These are phyloP conservation scores for Brachynemurus nebulosus DNA, from an alignment of 2,888 invertebrate genomes.

Conservation along the genomic window DNA sequence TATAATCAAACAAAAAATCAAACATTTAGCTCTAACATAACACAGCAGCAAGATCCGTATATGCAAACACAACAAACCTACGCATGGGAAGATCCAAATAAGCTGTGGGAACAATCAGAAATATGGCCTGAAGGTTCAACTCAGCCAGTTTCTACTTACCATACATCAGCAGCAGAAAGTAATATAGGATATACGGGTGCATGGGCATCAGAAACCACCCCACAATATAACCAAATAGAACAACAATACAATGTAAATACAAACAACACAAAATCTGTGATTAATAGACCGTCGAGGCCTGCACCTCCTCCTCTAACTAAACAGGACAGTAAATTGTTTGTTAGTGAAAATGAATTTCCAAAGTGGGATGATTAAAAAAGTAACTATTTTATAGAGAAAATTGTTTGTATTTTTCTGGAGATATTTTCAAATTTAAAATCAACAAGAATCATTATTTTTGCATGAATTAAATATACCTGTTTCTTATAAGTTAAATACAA, in stretches of 20 bases:
- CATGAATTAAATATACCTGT: too few relatives aligned
- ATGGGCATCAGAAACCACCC: constrained; percentile 12
- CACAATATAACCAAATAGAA: constrained; percentile 29
- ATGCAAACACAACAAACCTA: constrained; percentile 8
- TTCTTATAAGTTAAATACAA: too few relatives aligned
- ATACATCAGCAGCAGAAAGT: constrained; percentile 29
- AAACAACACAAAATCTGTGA: constrained; percentile 30
- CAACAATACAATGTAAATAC: constrained; percentile 30
- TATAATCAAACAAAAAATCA: constrained; percentile 21
- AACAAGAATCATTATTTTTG: too few relatives aligned
- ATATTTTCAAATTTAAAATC: too few relatives aligned
- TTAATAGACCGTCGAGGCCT: constrained; percentile 22
- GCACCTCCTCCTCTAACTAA: constrained; percentile 21
- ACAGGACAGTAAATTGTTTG: constrained; percentile 33
- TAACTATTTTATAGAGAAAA: constrained; percentile 4
- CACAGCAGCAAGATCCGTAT: constrained; percentile 27
- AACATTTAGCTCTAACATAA: neutral
- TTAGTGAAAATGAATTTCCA: constrained; percentile 45
- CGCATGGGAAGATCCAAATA: constrained; percentile 12
- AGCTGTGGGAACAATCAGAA: constrained; percentile 24
- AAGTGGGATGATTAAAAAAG: constrained; percentile 47
- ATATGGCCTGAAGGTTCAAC: too few relatives aligned
- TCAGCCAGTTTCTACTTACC: too few relatives aligned
- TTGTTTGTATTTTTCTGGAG: too few relatives aligned
- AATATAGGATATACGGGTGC: constrained; percentile 9